Percentiles rank a stretch among this genome's conserved stretches.
Conservation (phyloP, 2,888 invertebrate genomes). For the Deilephila elpenor region DNA sequence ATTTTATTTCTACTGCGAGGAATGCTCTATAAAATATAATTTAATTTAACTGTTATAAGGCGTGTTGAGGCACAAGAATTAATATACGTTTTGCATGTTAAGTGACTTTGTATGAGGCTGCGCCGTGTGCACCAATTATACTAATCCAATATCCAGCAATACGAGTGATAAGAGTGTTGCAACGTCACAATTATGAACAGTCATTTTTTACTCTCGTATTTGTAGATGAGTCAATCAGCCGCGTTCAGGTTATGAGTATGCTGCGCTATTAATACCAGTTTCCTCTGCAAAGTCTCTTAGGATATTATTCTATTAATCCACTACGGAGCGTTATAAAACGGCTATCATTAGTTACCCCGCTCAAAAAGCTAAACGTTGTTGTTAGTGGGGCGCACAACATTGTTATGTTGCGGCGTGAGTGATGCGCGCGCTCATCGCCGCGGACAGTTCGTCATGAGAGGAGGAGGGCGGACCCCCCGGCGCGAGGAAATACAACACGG, state of each 20-base stretch:
- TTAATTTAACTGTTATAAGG: not conserved
- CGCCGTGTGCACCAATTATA: not conserved
- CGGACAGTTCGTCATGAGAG: conserved; percentile 12
- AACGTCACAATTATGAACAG: not conserved
- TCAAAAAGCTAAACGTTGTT: conserved; percentile 6
- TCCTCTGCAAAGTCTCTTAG: not conserved
- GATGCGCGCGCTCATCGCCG: not conserved
- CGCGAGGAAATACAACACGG: conserved; percentile 37
- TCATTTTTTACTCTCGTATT: not conserved
- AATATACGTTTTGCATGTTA: not conserved
- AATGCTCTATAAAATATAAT: not conserved
- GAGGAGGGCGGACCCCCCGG: conserved; percentile 5
- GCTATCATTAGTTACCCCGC: not conserved
- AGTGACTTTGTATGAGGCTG: not conserved
- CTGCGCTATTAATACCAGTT: not conserved
- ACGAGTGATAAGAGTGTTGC: not conserved
- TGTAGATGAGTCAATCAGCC: not conserved
- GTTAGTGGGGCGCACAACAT: not conserved
- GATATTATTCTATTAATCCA: not conserved
- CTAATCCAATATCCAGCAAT: not conserved
- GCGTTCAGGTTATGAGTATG: not conserved
- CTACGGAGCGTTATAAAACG: not conserved
- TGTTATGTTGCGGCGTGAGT: not conserved
- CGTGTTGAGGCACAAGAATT: not conserved
- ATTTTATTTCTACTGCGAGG: not conserved